Percentiles rank a stretch among this genome's conserved stretches.
These are phyloP conservation scores for Umimayanthus kanabou DNA, from an alignment of 92 coral and sea anemone genomes.

Conservation along the genomic window DNA sequence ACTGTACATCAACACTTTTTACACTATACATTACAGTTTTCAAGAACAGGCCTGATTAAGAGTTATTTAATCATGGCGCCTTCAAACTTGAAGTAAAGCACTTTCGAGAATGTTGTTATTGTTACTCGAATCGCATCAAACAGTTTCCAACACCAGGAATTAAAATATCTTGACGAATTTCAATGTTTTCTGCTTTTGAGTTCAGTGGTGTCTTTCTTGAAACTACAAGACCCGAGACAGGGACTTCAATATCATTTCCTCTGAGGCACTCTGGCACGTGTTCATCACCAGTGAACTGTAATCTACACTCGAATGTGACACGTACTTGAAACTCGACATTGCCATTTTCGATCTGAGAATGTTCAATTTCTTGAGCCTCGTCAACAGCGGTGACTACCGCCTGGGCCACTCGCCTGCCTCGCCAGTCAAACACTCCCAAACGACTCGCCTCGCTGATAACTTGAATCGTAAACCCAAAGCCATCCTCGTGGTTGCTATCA, in stretches of 20 bases:
- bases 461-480: constrained; percentile 83
- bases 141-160: constrained; percentile 60
- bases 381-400: constrained; percentile 51
- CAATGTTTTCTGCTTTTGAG: constrained; percentile 41
- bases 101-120: background rate
- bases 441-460: constrained; percentile 63
- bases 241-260: constrained; percentile 43
- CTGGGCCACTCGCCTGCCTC: constrained; percentile 51
- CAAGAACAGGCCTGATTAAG: background rate
- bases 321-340: constrained; percentile 8
- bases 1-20: too few relatives aligned
- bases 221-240: constrained; percentile 47
- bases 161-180: constrained; percentile 49
- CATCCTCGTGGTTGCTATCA: constrained; percentile 90
- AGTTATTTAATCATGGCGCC: background rate
- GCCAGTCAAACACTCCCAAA: constrained; percentile 64
- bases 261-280: constrained; percentile 51
- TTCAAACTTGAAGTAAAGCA: background rate
- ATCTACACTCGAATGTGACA: constrained; percentile 53
- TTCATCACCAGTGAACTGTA: constrained; percentile 34
- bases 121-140: constrained; percentile 28
- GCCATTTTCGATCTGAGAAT: constrained; percentile 15
- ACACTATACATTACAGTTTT: background rate
- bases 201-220: constrained; percentile 32
- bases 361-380: constrained; percentile 57